Evolutionary conservation across 2,113 vertebrate species (phyloP).

Genomic region (Columba janthina): DNA sequence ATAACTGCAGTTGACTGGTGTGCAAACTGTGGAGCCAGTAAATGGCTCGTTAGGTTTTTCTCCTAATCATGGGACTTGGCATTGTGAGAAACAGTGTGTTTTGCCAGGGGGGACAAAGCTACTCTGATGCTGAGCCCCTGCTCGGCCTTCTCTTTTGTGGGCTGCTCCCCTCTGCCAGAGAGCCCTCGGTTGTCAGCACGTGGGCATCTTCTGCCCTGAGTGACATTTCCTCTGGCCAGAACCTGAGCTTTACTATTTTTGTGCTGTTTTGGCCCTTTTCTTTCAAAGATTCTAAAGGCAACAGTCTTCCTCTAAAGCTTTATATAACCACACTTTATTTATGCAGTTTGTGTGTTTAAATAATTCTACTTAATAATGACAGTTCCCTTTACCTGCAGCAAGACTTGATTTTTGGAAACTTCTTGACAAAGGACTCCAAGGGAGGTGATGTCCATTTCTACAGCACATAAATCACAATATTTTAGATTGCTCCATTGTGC

Average conservation of each 20-base stretch:
- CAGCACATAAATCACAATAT: background rate
- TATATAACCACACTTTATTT: slow-evolving; percentile 16
- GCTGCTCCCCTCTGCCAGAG: background rate
- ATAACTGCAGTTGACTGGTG: background rate
- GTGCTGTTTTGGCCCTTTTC: background rate
- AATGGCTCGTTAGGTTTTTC: background rate
- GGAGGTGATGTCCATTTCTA: background rate
- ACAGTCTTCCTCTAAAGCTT: background rate
- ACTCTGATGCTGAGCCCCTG: background rate
- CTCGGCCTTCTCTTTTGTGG: background rate
- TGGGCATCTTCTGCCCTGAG: background rate
- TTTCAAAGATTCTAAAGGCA: background rate
- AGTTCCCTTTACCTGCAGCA: background rate
- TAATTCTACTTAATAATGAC: background rate
- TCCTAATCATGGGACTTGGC: background rate
- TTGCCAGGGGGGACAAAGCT: background rate
- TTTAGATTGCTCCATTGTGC: background rate
- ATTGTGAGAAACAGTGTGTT: background rate
- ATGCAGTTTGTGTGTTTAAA: background rate
- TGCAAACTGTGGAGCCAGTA: background rate
- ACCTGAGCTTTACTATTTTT: background rate
- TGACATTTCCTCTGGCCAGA: background rate
- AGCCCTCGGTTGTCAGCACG: background rate
- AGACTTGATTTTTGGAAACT: background rate
- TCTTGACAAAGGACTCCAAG: background rate